Evolutionary conservation across 1,140 invertebrate species (phyloP), one percentile per base, ranked within the genome.

Genomic region (Epicauta chinensis): DNA sequence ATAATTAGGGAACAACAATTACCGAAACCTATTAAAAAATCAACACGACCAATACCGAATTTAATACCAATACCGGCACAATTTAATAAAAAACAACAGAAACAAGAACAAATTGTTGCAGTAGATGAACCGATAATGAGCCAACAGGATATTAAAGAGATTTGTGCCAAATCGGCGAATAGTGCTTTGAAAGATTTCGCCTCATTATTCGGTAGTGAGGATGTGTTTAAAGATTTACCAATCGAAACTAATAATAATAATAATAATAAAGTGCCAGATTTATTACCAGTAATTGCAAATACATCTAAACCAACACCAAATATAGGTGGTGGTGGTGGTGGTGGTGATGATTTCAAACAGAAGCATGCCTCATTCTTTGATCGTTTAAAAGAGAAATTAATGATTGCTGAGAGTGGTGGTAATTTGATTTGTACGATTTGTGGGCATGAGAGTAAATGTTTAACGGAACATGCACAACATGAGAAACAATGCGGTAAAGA

Each of bases 301-400:
- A 67, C 62, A 41, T 58, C 70, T 5, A 65, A 65, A 75, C 64
- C 38, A 23, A 2, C 23, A 23, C 7, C n/a, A n/a, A n/a, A n/a
- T n/a, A n/a, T n/a, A n/a, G 7, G 7, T 23, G 7, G 7, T 23
- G 23, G 23, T 2, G 68, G 7, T 23, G 7, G 7, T 23, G 7
- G 7, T 23, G 23, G 23, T 2, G 68, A 62, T 35, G 67, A 63
- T 30, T 77, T 77, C 56, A 78, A 79, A 55, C 83, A 82, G 70
- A 87, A 87, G 63, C 84, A 84, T 59, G 77, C 81, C 12, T 86
- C 83, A 9, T 91, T 91, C 65, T 89, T 91, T 64, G 87, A 92
- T 62, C 83, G 82, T 65, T 72, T 91, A 11, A 89, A 89, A 69
- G 83, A 87, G 66, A 82, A 70, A 66, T 89, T 29, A 73, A 75